Evolutionary conservation across 1,140 invertebrate genomes (phyloP).

Genomic region (Plutomurus gul): DNA sequence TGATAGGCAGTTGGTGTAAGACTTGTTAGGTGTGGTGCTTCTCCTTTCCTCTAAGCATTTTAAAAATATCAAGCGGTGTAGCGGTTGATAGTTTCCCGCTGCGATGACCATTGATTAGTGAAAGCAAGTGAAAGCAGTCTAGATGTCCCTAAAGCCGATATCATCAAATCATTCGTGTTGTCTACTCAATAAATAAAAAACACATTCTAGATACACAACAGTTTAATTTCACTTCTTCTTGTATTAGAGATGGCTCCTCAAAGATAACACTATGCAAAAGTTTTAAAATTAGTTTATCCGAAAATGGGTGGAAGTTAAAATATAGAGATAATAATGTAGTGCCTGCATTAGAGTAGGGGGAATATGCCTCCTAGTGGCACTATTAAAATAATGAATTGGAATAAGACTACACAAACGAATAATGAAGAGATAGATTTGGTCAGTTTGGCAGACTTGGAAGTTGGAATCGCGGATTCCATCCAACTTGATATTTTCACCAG

Average conservation of each 20-base stretch:
- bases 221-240: no score
- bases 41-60: background rate
- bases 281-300: background rate
- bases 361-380: slow-evolving; percentile 14
- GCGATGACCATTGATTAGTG: no score
- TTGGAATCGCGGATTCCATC: slow-evolving; percentile 54
- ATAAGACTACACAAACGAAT: slow-evolving; percentile 25
- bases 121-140: background rate
- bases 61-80: slow-evolving; percentile 14
- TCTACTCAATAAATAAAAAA: background rate
- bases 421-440: slow-evolving; percentile 21
- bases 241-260: no score
- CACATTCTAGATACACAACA: no score
- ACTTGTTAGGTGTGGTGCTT: slow-evolving; percentile 28
- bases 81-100: background rate
- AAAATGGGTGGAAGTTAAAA: background rate
- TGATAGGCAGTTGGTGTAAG: background rate
- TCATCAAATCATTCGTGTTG: background rate
- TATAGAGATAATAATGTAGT: background rate
- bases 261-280: no score
- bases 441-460: slow-evolving; percentile 17
- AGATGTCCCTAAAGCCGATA: slow-evolving; percentile 24
- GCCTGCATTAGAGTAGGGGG: background rate
- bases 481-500: slow-evolving; percentile 75
- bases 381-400: slow-evolving; percentile 30